These are phyloP conservation scores for Craseonycteris thonglongyai DNA, from an alignment of 2,113 vertebrate genomes.

Conservation along the genomic window DNA sequence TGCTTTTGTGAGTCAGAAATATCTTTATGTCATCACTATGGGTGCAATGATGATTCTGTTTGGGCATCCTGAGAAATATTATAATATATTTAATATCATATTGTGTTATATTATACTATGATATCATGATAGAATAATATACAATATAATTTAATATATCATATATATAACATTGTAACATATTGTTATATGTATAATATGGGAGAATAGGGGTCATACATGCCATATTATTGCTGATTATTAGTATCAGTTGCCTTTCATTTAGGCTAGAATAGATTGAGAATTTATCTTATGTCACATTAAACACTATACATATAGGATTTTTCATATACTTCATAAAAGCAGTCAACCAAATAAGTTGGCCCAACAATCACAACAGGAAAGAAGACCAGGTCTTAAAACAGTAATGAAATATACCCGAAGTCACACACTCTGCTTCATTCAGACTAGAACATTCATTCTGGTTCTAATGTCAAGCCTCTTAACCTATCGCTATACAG, in stretches of 20 bases:
- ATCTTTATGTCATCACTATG: neutral
- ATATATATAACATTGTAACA: neutral
- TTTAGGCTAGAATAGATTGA: neutral
- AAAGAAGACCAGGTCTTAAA: neutral
- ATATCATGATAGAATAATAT: neutral
- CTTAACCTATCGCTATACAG: neutral
- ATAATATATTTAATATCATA: neutral
- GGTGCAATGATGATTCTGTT: neutral
- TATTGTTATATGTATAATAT: neutral
- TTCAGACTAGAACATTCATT: neutral
- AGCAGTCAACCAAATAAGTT: neutral
- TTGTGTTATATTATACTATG: neutral
- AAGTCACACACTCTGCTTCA: neutral
- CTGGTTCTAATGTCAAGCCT: neutral
- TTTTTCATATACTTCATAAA: neutral
- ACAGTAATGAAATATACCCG: neutral
- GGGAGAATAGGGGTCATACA: neutral
- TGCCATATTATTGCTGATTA: neutral
- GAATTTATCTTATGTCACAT: neutral
- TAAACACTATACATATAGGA: neutral
- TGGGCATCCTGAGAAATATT: neutral
- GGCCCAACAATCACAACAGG: neutral
- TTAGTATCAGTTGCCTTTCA: neutral
- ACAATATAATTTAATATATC: neutral
- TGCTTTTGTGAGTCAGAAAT: neutral